These are phyloP conservation scores for Parnassius glacialis DNA, from an alignment of 2,888 invertebrate genomes.

Conservation along the genomic window DNA sequence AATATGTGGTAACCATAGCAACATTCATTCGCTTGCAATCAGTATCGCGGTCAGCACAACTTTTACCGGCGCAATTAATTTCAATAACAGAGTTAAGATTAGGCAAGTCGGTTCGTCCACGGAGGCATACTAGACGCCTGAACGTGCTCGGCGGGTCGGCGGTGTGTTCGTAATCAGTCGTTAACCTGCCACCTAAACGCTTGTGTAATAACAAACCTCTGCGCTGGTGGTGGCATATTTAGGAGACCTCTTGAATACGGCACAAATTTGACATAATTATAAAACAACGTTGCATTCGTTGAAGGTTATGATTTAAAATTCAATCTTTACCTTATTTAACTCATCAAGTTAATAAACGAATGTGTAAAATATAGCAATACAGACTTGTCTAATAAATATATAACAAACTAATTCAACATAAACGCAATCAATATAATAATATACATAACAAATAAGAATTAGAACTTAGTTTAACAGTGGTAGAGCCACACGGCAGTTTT, in stretches of 20 bases:
- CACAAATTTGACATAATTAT: constrained; percentile 35
- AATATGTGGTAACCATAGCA: constrained; percentile 9
- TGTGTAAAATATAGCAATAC: too few relatives aligned
- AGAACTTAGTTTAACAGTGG: too few relatives aligned
- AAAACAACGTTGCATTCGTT: constrained; percentile 35
- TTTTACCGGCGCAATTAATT: constrained; percentile 39
- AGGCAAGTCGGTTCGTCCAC: constrained; percentile 33
- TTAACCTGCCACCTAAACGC: constrained; percentile 40
- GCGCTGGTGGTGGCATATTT: constrained; percentile 13
- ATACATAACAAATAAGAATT: too few relatives aligned
- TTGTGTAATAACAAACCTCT: constrained; percentile 43
- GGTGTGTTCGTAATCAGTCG: constrained; percentile 56
- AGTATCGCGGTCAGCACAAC: constrained; percentile 27
- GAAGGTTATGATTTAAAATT: constrained; percentile 37
- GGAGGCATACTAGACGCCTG: constrained; percentile 31
- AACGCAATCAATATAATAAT: too few relatives aligned
- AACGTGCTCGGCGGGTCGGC: constrained; percentile 44
- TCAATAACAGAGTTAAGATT: constrained; percentile 44
- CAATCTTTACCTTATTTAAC: not conserved
- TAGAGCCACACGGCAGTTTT: too few relatives aligned
- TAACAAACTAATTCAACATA: too few relatives aligned
- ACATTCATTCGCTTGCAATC: constrained; percentile 4
- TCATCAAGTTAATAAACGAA: not conserved
- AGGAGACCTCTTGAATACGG: constrained; percentile 9
- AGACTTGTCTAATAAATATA: too few relatives aligned